Base-by-base conservation (phyloP, 2,888 invertebrate genomes). In the Siphlonurus alternatus region DNA sequence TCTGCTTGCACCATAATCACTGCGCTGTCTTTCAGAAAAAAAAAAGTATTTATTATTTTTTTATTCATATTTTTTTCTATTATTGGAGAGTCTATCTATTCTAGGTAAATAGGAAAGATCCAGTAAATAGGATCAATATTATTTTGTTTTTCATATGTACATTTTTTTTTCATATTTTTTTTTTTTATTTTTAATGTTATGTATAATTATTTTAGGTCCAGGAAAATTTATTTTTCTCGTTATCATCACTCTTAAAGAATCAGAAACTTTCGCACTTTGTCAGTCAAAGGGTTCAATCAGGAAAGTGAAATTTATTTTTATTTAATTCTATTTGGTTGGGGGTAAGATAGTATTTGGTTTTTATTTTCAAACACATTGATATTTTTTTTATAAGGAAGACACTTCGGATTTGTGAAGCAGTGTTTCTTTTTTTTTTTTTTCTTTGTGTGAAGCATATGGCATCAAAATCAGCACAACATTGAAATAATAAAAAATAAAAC, bases 361-460 rank as follows among this genome's bases (percentile, higher is more conserved):
- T 22, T n/a, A 56, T 56, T 56, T 22, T 56, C 7, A 20, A n/a
- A 56, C 56, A 56, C 22, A 56, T n/a, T 5, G 7, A 56, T 20
- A 38, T 38, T 10, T 22, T 56, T n/a, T 56, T 56, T 22, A 5
- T 56, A 18, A 64, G 64, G 64, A 64, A 64, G 64, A 64, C 64
- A 64, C 64, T 64, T 64, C 59, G 64, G 64, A 64, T 64, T 64
- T 64, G 63, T 63, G 56, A 59, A 63, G 63, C 51, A 63, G 59
- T 59, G 63, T 59, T 63, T 59, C 63, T 25, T 22, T 25, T 63
- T 56, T 59, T 59, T 56, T 59, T 59, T 51, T 59, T 25, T 23
- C 59, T 63, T 24, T 63, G 63, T 63, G 59, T 56, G 59, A 59
- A 38, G 38, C 51, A 59, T 62, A 38, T 38, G 38, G 38, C 38